These are phyloP conservation scores for Aphelenchoides besseyi DNA, from an alignment of 1,140 invertebrate genomes.

Conservation along the genomic window DNA sequence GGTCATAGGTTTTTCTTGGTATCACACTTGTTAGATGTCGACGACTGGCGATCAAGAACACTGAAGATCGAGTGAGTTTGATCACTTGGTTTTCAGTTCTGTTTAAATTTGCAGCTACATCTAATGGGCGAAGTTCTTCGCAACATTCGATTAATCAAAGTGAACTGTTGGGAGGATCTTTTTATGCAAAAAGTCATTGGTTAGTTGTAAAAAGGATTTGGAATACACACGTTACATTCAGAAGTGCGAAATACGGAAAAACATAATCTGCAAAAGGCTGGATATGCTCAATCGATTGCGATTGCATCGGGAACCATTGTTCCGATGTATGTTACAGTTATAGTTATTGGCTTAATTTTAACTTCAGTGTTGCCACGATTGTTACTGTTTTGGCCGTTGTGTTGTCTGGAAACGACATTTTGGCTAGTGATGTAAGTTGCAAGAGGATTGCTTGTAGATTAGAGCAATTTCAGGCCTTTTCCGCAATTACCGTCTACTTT, in stretches of 20 bases:
- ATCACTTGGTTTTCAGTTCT: constrained; percentile 57
- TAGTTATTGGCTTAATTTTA: neutral
- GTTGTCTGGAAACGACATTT: constrained; percentile 68
- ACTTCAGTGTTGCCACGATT: constrained; percentile 63
- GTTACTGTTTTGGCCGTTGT: constrained; percentile 71
- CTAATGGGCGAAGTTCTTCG: constrained; percentile 68
- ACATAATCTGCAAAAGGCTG: constrained; percentile 67
- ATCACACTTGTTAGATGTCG: constrained; percentile 63
- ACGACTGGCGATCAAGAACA: constrained; percentile 62
- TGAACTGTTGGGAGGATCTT: constrained; percentile 82
- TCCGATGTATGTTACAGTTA: constrained; percentile 57
- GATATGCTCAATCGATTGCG: constrained; percentile 69
- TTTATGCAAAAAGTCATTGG: constrained; percentile 67
- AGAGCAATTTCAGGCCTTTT: constrained; percentile 61
- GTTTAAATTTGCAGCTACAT: constrained; percentile 64
- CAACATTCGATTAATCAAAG: constrained; percentile 75
- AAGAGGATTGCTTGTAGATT: neutral
- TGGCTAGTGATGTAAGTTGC: constrained; percentile 68
- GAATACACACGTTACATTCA: too few species aligned
- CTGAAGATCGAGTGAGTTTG: constrained; percentile 58
- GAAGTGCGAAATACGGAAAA: constrained; percentile 68
- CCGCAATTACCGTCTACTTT: constrained; percentile 64
- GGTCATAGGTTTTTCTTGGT: constrained; percentile 63
- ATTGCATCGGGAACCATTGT: constrained; percentile 70
- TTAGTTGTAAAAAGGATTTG: too few species aligned